Conservation (phyloP, 2,888 invertebrate genomes). For the Charanyca ferruginea region DNA sequence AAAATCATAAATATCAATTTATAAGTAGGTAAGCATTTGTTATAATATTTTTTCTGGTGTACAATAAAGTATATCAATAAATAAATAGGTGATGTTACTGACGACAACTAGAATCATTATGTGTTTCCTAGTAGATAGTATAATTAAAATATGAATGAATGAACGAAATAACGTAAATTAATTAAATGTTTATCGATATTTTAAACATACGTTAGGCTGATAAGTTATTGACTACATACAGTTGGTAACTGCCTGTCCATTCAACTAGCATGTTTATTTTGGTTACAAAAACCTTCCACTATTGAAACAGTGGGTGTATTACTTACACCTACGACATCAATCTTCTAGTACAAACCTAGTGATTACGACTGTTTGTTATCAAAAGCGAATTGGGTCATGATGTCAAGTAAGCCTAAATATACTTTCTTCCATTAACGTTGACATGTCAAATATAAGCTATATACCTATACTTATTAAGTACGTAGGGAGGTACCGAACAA, state of each 20-base stretch:
- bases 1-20: background rate
- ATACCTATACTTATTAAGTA: conserved; percentile 54
- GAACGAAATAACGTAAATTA: too few relatives aligned
- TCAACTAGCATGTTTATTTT: conserved; percentile 7
- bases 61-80: background rate
- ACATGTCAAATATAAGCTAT: conserved; percentile 77
- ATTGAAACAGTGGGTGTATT: conserved; percentile 26
- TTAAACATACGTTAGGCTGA: too few relatives aligned
- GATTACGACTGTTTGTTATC: conserved; percentile 69
- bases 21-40: too few relatives aligned
- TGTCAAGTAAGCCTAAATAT: conserved; percentile 72
- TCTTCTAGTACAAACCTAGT: conserved; percentile 51
- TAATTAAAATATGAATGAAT: too few relatives aligned
- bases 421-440: conserved; percentile 80
- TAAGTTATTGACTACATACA: too few relatives aligned
- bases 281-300: conserved; percentile 5
- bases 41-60: background rate
- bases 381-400: conserved; percentile 77
- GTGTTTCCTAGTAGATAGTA: too few relatives aligned
- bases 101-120: background rate
- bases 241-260: too few relatives aligned
- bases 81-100: background rate
- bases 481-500: conserved; percentile 68
- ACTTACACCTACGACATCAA: conserved; percentile 41
- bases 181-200: too few relatives aligned